Evolutionary conservation across 2,113 vertebrate species (phyloP).

Genomic region (Syrrhaptes paradoxus): DNA sequence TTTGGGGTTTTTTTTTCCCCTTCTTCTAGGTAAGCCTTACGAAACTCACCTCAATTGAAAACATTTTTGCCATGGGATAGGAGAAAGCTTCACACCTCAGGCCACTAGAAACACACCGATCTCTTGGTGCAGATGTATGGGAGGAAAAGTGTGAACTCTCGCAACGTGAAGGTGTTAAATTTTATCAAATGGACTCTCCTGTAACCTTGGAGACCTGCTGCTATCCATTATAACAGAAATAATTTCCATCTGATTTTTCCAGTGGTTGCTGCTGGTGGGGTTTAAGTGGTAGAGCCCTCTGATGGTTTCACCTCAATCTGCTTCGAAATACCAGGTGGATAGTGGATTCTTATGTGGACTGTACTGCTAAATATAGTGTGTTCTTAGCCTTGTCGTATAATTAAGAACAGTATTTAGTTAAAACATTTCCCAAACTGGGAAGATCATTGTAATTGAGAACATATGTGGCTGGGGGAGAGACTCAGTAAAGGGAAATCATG

Average conservation of each 20-base stretch:
- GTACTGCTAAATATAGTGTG: neutral
- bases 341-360: neutral
- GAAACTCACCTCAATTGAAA: no score
- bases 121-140: neutral
- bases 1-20: neutral
- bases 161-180: neutral
- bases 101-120: neutral
- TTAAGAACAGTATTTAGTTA: neutral
- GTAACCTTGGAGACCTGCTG: slow-evolving; percentile 23
- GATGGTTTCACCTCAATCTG: neutral
- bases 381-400: neutral
- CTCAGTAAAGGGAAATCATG: neutral
- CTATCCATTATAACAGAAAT: slow-evolving; percentile 33
- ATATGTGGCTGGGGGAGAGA: neutral
- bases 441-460: neutral
- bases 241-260: slow-evolving; percentile 50
- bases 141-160: slow-evolving; percentile 47
- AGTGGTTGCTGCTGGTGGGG: neutral
- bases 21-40: neutral
- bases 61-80: neutral
- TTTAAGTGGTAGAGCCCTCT: neutral
- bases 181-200: slow-evolving; percentile 36
- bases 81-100: slow-evolving; percentile 19
- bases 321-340: neutral
- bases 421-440: neutral